A percentile compares a stretch with the other conserved stretches of the same genome.
phyloP scores from a whole-genome alignment of 2,797 vertebrate species.

The Sebastes cheni region DNA sequence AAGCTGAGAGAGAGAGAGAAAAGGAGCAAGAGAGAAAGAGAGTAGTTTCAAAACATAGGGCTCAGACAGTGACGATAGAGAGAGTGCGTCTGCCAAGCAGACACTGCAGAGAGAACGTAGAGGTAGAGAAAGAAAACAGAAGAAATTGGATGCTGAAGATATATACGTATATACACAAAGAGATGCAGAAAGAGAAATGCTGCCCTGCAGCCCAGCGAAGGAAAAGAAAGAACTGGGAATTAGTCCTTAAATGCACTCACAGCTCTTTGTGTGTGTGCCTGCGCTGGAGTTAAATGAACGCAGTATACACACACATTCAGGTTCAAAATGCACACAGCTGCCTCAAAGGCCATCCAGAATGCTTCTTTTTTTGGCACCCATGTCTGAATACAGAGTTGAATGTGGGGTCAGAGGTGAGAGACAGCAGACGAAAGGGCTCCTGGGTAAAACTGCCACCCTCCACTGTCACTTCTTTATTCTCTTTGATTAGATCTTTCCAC shows the following conservation, averaged over 20 bases:
- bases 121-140: neutral
- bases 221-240: slow-evolving; percentile 25
- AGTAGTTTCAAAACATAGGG: slow-evolving; percentile 43
- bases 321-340: neutral
- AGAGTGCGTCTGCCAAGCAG: slow-evolving; percentile 42
- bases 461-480: slow-evolving; percentile 45
- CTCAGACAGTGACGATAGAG: slow-evolving; percentile 51
- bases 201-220: neutral
- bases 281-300: neutral
- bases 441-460: slow-evolving; percentile 36
- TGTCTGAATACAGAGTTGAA: slow-evolving; percentile 25
- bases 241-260: slow-evolving; percentile 18
- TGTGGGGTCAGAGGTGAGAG: slow-evolving; percentile 42
- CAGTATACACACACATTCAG: neutral
- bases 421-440: slow-evolving; percentile 31
- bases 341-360: slow-evolving; percentile 2
- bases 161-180: neutral
- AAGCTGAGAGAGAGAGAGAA: neutral
- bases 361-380: neutral
- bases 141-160: neutral
- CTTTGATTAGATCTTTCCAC: slow-evolving; percentile 55
- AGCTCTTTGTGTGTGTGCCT: neutral
- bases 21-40: slow-evolving; percentile 24
- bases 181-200: neutral
- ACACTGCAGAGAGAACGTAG: slow-evolving; percentile 24